Evolutionary conservation across 92 coral and sea anemone species (phyloP).

Genomic region (Epizoanthus stellaris): DNA sequence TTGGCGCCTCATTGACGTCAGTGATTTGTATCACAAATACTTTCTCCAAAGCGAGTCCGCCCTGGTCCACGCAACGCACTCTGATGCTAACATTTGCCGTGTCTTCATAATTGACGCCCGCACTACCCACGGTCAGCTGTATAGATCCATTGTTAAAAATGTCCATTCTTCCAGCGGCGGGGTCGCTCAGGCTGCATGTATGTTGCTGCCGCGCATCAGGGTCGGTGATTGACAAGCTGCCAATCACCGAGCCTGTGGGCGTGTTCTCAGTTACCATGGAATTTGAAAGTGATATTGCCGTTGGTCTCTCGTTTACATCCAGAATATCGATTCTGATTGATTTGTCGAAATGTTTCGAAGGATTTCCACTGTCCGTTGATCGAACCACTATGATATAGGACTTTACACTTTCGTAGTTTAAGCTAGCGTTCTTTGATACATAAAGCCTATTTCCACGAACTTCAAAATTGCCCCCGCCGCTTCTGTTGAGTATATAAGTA

Average conservation of each 20-base stretch:
- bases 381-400: constrained; percentile 65
- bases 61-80: constrained; percentile 85
- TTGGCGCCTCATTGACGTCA: constrained; percentile 91
- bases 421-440: constrained; percentile 68
- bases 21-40: constrained; percentile 60
- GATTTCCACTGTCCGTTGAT: constrained; percentile 86
- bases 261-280: constrained; percentile 63
- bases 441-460: constrained; percentile 78
- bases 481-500: constrained; percentile 64
- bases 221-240: constrained; percentile 78
- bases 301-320: constrained; percentile 88
- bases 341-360: constrained; percentile 62
- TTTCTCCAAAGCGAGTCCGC: constrained; percentile 58
- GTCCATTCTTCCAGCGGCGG: constrained; percentile 76
- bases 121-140: constrained; percentile 77
- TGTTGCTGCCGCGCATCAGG: constrained; percentile 84
- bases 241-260: constrained; percentile 74
- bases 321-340: constrained; percentile 58
- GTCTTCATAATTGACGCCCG: constrained; percentile 84
- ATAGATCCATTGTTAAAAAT: constrained; percentile 31
- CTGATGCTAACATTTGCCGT: constrained; percentile 48
- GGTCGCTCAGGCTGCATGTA: constrained; percentile 68
- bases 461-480: constrained; percentile 71
- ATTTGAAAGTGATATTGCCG: constrained; percentile 67
- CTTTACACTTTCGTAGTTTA: constrained; percentile 71